Percentiles rank a stretch among this genome's conserved stretches.
Evolutionary conservation across 2,113 vertebrate species (phyloP).

Genomic region (Lasiurus borealis): DNA sequence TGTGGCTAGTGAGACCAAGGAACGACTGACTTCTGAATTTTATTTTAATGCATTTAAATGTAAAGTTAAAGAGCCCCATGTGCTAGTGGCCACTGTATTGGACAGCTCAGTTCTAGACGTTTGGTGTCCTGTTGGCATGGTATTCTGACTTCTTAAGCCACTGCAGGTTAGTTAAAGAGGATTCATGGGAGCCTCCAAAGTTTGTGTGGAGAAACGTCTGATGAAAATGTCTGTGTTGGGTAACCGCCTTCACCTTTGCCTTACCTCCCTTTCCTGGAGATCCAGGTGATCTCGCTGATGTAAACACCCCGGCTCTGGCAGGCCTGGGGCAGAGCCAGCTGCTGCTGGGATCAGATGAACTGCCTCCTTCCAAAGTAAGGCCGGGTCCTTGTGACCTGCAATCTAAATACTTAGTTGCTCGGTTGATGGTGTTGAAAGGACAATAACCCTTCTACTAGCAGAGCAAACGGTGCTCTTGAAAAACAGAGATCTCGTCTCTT

Average conservation of each 20-base stretch:
- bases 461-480: neutral
- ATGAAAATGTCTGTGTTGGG: neutral
- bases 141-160: neutral
- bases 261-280: slow-evolving; percentile 24
- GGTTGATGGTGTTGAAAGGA: neutral
- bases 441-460: neutral
- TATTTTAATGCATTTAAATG: neutral
- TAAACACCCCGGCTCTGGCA: neutral
- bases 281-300: slow-evolving; percentile 1
- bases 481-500: neutral
- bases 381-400: slow-evolving; percentile 9
- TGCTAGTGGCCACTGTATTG: neutral
- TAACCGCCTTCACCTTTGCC: neutral
- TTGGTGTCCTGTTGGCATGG: neutral
- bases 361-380: neutral
- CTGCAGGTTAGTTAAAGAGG: neutral
- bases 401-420: neutral
- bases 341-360: slow-evolving; percentile 19
- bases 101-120: neutral
- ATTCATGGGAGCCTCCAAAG: neutral
- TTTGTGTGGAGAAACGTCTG: slow-evolving; percentile 1
- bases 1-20: neutral
- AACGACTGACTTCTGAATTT: neutral
- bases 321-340: slow-evolving; percentile 16
- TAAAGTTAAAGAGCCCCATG: neutral